Base-by-base conservation (phyloP, 2,113 vertebrate genomes). In the Mystacornis crossleyi region DNA sequence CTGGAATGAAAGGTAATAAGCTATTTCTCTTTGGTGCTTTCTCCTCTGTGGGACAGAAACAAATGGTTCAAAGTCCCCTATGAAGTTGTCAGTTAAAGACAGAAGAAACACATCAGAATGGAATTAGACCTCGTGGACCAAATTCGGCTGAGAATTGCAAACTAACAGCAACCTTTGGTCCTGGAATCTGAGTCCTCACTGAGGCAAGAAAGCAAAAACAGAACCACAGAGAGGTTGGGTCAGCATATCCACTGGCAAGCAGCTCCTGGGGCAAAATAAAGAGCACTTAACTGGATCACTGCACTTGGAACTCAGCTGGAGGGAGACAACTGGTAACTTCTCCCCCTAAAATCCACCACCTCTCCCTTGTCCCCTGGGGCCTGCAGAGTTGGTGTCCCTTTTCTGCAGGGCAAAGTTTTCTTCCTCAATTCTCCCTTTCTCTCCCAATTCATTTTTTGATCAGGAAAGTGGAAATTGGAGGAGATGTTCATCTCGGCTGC, bases 401-500 rank as follows among this genome's bases (percentile, higher is more conserved):
- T 83, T 34, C 47, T n/a, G 13, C 61, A 78, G n/a, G 10, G 45
- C 6, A 10, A 67, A 29, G 14, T 33, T 81, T 78, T 69, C 31
- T 42, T 84, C 29, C 43, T 60, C 55, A 72, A 7, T 51, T 51
- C 4, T 73, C 13, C 23, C 10, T 75, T 93, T 74, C 40, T 81
- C 33, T 81, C 57, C 33, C 60, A 47, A 50, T 79, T 87, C 10
- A 42, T 71, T 64, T 91, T 78, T 87, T 86, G 66, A 72, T 74
- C 42, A 62, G 54, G 50, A 88, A 90, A 64, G 38, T 71, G 40
- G 53, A 75, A 90, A 94, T 72, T 81, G 91, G 65, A 91, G 36
- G 42, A 86, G 40, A 70, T 8, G 1, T 34, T 93, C 54, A 29
- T 66, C n/a, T 69, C 51, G 62, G 28, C 54, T 89, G 84, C 1